Evolutionary conservation across 2,888 invertebrate genomes (phyloP), one percentile per base, ranked within the genome.

Genomic region (Cerceris ruficornis): DNA sequence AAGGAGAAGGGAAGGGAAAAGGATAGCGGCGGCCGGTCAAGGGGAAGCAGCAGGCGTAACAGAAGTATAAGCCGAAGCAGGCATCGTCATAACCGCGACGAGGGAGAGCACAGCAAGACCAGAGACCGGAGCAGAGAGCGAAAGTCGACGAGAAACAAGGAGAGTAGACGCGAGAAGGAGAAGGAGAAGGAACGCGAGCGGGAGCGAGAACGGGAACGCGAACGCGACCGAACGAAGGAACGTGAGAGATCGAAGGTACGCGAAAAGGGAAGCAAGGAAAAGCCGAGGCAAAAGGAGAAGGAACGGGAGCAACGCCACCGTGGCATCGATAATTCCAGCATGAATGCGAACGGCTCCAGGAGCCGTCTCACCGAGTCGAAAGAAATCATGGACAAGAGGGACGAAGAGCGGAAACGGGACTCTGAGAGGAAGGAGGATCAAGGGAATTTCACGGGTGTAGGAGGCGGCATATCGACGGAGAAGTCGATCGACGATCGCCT

Each of bases 401-500:
- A 91, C 85, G 81, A 88, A 67, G 70, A 88, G 82, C 49, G 87
- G 70, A 54, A 81, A 61, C 14, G 39, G 17, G 52, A 88, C 80
- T 13, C 8, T 0, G 82, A 85, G 15, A 86, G 82, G 61, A 88
- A 84, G 41, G 86, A 90, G 0, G 75, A 85, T 7, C 17, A 15
- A 17, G 17, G 55, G 7, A 8, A 6, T 11, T 55, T 11, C 9
- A 7, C 14, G 14, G 55, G 55, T 17, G 8, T 7, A 4, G 7
- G 46, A 8, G 67, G 41, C 0, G 64, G 62, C 4, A 54, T 54
- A 6, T 59, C 74, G 11, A 15, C 64, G 0, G 88, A 89, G 0
- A 91, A 90, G 60, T 93, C 94, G 0, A 91, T 94, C 46, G 94
- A 94, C 78, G 94, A 94, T 79, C 88, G 93, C 6, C 84, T 94